These are phyloP conservation scores for Crotalus horridus DNA, from an alignment of 2,113 vertebrate genomes.

Conservation along the genomic window DNA sequence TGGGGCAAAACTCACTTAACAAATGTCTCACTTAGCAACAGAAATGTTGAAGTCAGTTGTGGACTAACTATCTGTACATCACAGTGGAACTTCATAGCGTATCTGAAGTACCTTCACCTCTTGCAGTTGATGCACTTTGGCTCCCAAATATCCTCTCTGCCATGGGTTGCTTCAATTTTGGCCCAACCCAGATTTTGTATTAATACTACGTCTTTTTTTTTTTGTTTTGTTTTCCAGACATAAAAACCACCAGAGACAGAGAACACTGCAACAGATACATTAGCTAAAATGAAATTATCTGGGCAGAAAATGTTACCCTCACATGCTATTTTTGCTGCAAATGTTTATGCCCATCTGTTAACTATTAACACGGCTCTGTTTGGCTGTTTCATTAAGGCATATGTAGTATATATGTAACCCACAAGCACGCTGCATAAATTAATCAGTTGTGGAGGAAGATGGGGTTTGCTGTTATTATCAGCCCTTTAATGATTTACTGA, in stretches of 20 bases:
- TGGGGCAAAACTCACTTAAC: neutral
- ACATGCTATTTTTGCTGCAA: constrained; percentile 26
- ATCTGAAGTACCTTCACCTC: neutral
- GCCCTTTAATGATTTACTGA: neutral
- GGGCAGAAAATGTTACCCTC: constrained; percentile 48
- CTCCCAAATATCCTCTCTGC: neutral
- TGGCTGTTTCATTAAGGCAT: neutral
- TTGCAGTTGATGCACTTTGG: no score
- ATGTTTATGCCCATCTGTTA: constrained; percentile 34
- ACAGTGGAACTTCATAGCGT: neutral
- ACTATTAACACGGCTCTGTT: constrained; percentile 30
- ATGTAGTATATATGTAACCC: neutral
- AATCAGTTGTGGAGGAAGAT: neutral
- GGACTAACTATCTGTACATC: neutral
- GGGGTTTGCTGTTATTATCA: neutral
- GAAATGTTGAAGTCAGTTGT: neutral
- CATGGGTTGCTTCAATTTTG: neutral
- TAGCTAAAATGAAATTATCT: constrained; percentile 41
- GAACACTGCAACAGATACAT: neutral
- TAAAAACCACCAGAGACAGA: constrained; percentile 12
- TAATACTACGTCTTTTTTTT: constrained; percentile 10
- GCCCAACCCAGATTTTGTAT: constrained; percentile 6
- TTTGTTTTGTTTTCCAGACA: neutral
- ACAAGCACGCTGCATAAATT: constrained; percentile 10
- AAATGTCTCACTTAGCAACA: neutral